Base-by-base conservation (phyloP, 2,113 vertebrate genomes). In the Colaptes auratus region DNA sequence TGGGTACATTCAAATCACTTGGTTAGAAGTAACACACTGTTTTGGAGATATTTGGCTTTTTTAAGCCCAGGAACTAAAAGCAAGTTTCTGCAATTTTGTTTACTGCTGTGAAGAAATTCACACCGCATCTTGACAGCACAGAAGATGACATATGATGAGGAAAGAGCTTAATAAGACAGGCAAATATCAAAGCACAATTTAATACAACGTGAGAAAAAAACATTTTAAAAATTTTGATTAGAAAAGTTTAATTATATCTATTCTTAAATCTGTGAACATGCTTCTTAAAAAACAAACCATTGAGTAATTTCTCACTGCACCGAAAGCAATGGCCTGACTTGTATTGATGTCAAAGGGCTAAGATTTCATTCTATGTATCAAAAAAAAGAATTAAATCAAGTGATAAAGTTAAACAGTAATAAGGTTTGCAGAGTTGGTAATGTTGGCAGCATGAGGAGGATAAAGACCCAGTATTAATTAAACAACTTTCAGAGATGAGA, bases 131-230 rank as follows among this genome's bases (percentile, higher is more conserved):
- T 88, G 28, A 89, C 53, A 92, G 59, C 52, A 82, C 0, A 2
- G 53, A 90, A 82, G 44, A 87, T 48, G 42, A 79, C 56, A 77
- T 55, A 76, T 39, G 39, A 88, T 82, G 50, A 88, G 28, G 27
- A 70, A 73, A 91, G n/a, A 71, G 39, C 75, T 78, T 91, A 91
- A 91, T 89, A 95, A 87, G 25, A 27, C n/a, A 89, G 39, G 60
- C 59, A 94, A 88, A 80, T 70, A 95, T 46, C 72, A 82, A 80
- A 74, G 4, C 66, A 19, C 11, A 88, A 89, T 66, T 88, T 52
- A 71, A 75, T 31, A 33, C 18, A 77, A 52, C 30, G 70, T 66
- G 39, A 81, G 52, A 89, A 89, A 91, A 91, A 93, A 82, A 71
- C 12, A 65, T 56, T 90, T 82, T 4, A 31, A 79, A 79, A 85